phyloP scores from a whole-genome alignment of 30 jellyfish, hydroid and myxozoan species.

The Aurelia coerulea region DNA sequence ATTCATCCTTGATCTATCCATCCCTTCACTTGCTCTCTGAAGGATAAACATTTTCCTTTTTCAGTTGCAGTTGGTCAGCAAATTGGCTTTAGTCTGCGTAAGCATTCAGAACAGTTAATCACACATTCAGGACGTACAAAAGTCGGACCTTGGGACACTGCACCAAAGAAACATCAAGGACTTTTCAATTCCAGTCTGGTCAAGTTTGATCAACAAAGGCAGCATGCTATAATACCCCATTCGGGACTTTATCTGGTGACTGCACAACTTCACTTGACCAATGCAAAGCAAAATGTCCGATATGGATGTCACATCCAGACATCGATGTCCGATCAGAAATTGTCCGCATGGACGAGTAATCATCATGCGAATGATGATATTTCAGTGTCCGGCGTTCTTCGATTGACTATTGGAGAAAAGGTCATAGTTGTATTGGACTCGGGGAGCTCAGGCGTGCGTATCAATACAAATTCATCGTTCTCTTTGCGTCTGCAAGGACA shows the following conservation, averaged over 20 bases:
- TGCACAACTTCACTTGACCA: conserved; percentile 14
- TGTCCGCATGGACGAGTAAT: conserved; percentile 45
- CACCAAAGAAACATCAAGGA: neutral
- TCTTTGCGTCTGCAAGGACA: conserved; percentile 49
- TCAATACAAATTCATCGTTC: conserved; percentile 15
- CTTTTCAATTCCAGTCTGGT: neutral
- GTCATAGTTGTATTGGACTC: neutral
- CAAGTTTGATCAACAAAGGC: neutral
- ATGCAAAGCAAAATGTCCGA: neutral
- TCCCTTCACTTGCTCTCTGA: too few species aligned
- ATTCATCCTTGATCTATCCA: too few species aligned
- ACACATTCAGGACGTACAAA: neutral
- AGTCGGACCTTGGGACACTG: conserved; percentile 63
- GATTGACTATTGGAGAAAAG: conserved; percentile 44
- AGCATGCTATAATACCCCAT: conserved; percentile 27
- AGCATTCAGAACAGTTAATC: conserved; percentile 6
- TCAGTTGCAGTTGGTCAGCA: conserved; percentile 2
- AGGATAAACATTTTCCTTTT: too few species aligned
- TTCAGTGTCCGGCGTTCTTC: conserved; percentile 44
- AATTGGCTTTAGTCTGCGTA: conserved; percentile 50
- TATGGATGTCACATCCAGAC: conserved; percentile 49
- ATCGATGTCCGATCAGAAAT: conserved; percentile 38
- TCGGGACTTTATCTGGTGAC: conserved; percentile 49
- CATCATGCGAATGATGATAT: neutral
- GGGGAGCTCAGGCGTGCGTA: neutral